phyloP scores from a whole-genome alignment of 2,113 vertebrate genomes.

The Oncorhynchus clarkii region DNA sequence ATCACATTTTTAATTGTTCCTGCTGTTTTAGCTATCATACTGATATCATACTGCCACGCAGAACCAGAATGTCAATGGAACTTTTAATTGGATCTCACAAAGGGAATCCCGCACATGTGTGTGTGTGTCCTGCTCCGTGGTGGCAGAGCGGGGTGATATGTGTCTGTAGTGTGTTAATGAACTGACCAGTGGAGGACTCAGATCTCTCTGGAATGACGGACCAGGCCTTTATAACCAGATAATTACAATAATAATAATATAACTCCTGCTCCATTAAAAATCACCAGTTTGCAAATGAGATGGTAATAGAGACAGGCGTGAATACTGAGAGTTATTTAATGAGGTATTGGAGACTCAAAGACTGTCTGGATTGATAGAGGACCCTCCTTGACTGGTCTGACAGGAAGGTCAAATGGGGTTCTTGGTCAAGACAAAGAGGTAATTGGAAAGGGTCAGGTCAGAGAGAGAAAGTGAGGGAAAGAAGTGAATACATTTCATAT shows the following conservation, averaged over 20 bases:
- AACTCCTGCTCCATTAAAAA: constrained; percentile 18
- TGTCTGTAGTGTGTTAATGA: constrained; percentile 34
- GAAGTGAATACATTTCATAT: too few relatives aligned
- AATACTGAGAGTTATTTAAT: constrained; percentile 62
- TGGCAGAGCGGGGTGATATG: not conserved
- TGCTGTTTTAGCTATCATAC: constrained; percentile 50
- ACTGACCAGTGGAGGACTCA: constrained; percentile 51
- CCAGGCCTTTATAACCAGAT: constrained; percentile 57
- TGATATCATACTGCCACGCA: constrained; percentile 26
- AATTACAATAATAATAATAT: constrained; percentile 53
- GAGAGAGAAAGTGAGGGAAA: too few relatives aligned
- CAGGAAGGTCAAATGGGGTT: not conserved
- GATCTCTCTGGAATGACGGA: constrained; percentile 39
- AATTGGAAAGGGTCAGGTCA: too few relatives aligned
- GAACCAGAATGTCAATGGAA: constrained; percentile 50
- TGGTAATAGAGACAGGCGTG: constrained; percentile 52
- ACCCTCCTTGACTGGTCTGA: constrained; percentile 5
- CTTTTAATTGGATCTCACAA: constrained; percentile 66
- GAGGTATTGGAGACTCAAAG: constrained; percentile 65
- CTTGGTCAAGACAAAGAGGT: too few relatives aligned
- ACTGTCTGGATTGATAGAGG: constrained; percentile 35
- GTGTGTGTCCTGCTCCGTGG: not conserved
- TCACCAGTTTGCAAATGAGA: constrained; percentile 51
- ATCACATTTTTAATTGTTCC: constrained; percentile 57
- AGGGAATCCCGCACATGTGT: constrained; percentile 21